phyloP scores from a whole-genome alignment of 2,113 vertebrate species.

The Pseudorectes ferrugineus region DNA sequence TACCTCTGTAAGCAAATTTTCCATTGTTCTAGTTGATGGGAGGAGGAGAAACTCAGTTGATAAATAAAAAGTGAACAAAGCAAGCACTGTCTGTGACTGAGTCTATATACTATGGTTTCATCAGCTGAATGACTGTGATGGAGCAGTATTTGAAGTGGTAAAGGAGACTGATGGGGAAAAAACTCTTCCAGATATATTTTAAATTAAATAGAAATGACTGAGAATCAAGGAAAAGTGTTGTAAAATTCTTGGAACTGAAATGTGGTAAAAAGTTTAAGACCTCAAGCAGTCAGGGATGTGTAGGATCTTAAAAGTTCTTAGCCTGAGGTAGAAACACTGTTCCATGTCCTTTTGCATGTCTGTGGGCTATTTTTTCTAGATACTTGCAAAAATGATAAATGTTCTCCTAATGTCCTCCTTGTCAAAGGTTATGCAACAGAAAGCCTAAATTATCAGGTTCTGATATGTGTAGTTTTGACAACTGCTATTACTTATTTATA shows the following conservation, averaged over 20 bases:
- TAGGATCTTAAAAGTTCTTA: not conserved
- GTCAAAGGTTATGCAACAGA: not conserved
- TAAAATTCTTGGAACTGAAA: not conserved
- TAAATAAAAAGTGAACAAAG: not conserved
- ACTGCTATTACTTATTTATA: not conserved
- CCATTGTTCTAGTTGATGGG: not conserved
- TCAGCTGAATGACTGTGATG: not conserved
- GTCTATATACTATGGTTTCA: not conserved
- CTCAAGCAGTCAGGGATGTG: not conserved
- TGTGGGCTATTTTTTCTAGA: not conserved
- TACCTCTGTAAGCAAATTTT: not conserved
- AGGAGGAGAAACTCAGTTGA: not conserved
- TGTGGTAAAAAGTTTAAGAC: not conserved
- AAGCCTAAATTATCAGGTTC: not conserved
- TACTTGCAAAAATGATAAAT: not conserved
- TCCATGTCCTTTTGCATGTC: not conserved
- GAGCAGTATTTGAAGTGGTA: not conserved
- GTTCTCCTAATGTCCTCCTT: not conserved
- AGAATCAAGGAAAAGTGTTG: not conserved
- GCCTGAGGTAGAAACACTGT: not conserved
- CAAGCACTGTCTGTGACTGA: not conserved
- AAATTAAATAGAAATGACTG: not conserved
- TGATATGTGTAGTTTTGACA: not conserved
- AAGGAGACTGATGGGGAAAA: not conserved
- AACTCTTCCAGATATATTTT: not conserved